Conservation (phyloP, 2,113 vertebrate genomes). For the Hemichromis elongatus region DNA sequence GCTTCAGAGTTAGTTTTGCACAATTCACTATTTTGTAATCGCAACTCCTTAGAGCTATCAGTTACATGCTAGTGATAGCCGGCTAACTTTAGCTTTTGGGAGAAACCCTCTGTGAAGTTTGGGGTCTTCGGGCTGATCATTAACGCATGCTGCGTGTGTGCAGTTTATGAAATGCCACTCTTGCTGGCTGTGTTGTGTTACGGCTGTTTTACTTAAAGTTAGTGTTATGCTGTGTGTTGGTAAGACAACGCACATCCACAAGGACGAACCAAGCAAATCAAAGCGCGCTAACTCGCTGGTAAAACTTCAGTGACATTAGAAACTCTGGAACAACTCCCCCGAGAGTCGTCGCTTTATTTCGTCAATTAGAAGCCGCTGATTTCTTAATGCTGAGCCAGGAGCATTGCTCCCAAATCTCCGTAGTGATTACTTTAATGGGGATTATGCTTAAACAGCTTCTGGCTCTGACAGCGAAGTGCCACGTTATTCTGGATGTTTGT, state of each 20-base stretch:
- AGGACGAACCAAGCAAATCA: constrained; percentile 21
- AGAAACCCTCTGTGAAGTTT: neutral
- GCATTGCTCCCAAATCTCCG: neutral
- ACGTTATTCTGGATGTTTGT: neutral
- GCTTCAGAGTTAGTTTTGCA: neutral
- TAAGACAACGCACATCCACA: neutral
- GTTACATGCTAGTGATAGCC: neutral
- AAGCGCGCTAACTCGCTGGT: constrained; percentile 32
- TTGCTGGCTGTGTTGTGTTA: neutral
- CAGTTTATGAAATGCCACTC: no score
- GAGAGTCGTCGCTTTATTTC: neutral
- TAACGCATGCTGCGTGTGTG: neutral
- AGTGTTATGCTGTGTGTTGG: neutral
- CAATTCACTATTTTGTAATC: neutral
- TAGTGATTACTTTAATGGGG: neutral
- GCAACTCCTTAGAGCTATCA: neutral
- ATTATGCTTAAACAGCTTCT: neutral
- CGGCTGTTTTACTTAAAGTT: neutral
- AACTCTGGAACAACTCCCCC: neutral
- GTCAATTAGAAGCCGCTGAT: neutral
- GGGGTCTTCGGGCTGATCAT: neutral
- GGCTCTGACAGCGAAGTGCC: neutral
- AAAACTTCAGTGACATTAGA: neutral
- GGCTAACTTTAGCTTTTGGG: neutral
- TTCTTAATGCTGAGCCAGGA: neutral